Conservation (phyloP, 2,113 vertebrate genomes). For the Neolamprologus hecqui region DNA sequence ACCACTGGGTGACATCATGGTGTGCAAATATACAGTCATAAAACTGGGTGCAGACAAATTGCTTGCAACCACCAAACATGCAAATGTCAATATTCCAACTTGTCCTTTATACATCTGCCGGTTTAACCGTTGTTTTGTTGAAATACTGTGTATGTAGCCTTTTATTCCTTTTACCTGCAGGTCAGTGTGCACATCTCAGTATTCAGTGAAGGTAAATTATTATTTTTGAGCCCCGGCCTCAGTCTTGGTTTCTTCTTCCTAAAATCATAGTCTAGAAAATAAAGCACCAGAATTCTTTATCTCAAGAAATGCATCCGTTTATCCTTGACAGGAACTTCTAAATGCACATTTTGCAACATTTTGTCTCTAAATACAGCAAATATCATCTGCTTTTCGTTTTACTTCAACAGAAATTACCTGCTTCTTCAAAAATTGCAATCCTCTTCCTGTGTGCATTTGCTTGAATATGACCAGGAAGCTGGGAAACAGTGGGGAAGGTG, state of each 20-base stretch:
- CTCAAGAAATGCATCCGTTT: background rate
- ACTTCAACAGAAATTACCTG: conserved; percentile 67
- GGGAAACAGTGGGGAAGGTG: background rate
- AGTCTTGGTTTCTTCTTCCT: conserved; percentile 87
- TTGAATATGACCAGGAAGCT: conserved; percentile 81
- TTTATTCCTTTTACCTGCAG: conserved; percentile 79
- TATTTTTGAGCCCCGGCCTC: conserved; percentile 88
- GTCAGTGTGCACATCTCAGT: conserved; percentile 88
- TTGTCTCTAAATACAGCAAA: background rate
- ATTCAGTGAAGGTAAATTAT: conserved; percentile 78
- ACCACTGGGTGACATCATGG: background rate
- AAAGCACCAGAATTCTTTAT: conserved; percentile 28
- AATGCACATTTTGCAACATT: background rate
- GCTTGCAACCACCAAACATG: background rate
- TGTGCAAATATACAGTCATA: background rate
- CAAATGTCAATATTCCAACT: background rate
- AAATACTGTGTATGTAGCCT: background rate
- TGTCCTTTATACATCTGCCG: background rate
- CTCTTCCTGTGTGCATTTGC: conserved; percentile 84
- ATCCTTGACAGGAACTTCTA: background rate
- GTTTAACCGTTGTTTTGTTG: background rate
- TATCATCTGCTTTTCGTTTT: fast-evolving
- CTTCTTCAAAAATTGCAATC: conserved; percentile 79
- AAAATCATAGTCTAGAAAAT: conserved; percentile 81
- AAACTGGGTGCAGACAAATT: background rate